Evolutionary conservation across 2,888 invertebrate species (phyloP), one percentile per base, ranked within the genome.

Genomic region (Deroplatys truncata): DNA sequence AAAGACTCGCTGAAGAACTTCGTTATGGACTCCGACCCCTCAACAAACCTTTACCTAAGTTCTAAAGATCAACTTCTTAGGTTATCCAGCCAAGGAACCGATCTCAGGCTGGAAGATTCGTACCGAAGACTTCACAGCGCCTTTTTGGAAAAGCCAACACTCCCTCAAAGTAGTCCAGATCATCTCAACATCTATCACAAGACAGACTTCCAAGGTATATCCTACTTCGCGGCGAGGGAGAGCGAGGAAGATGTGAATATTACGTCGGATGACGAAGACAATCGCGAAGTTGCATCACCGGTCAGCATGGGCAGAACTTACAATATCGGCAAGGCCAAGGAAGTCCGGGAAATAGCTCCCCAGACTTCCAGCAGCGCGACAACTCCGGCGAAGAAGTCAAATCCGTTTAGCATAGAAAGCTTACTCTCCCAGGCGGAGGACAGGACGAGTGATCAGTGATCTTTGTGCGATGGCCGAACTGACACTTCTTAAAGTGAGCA

Each of bases 321-420:
- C 16, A 49, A 49, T 49, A 49, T 49, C 10, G 15, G 49, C 56
- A 72, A 72, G 56, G 5, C 56, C 25, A 20, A 72, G 56, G 20
- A 20, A 72, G 56, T 72, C 1, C 56, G 56, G 56, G 56, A 72
- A 25, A 72, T 72, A 72, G 20, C 56, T 20, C 56, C 56, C 56
- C 56, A 72, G 56, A 72, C 56, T 72, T 72, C 56, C 3, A 72
- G 20, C 20, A 72, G 25, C 56, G 15, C 20, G 3, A 72, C 84
- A 29, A 49, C 85, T 49, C 72, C 43, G 86, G 28, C 87, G 10
- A 87, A 87, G 84, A 88, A 90, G 84, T 87, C 90, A 82, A 92
- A 91, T 89, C 92, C 92, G 43, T 92, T 92, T 89, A 92, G 92
- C 88, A 92, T 92, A 86, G 92, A 92, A 88, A 91, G 91, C 86